Evolutionary conservation across 2,888 invertebrate genomes (phyloP).

Genomic region (Coenonympha arcania): DNA sequence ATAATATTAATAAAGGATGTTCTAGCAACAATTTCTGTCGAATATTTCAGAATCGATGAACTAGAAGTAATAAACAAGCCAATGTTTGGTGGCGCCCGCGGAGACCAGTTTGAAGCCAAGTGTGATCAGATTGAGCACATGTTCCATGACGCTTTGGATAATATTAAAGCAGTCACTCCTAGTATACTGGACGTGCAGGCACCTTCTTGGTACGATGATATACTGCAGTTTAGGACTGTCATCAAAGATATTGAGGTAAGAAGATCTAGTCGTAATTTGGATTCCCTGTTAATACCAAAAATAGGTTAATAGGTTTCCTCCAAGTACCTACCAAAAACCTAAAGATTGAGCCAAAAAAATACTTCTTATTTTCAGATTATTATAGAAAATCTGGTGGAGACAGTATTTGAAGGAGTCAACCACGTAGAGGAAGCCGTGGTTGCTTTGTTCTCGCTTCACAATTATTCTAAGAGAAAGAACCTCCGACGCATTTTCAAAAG

Average conservation of each 20-base stretch:
- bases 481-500: constrained; percentile 79
- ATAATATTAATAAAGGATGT: no score
- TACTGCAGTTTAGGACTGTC: constrained; percentile 74
- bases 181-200: constrained; percentile 85
- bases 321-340: background rate
- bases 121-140: constrained; percentile 82
- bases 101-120: constrained; percentile 78
- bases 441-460: constrained; percentile 82
- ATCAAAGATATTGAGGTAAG: constrained; percentile 77
- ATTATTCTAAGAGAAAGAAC: constrained; percentile 83
- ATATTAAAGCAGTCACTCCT: constrained; percentile 74
- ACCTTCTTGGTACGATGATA: constrained; percentile 87
- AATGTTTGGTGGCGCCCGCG: constrained; percentile 83
- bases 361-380: constrained; percentile 74
- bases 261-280: no score
- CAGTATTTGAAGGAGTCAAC: constrained; percentile 83
- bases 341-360: background rate
- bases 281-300: no score
- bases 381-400: constrained; percentile 85
- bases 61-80: constrained; percentile 79
- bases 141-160: constrained; percentile 77
- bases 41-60: constrained; percentile 77
- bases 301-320: no score
- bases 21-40: no score
- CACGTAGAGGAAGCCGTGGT: constrained; percentile 88